Evolutionary conservation across 2,888 invertebrate genomes (phyloP), one percentile per base, ranked within the genome.

Genomic region (Chouioia cunea): DNA sequence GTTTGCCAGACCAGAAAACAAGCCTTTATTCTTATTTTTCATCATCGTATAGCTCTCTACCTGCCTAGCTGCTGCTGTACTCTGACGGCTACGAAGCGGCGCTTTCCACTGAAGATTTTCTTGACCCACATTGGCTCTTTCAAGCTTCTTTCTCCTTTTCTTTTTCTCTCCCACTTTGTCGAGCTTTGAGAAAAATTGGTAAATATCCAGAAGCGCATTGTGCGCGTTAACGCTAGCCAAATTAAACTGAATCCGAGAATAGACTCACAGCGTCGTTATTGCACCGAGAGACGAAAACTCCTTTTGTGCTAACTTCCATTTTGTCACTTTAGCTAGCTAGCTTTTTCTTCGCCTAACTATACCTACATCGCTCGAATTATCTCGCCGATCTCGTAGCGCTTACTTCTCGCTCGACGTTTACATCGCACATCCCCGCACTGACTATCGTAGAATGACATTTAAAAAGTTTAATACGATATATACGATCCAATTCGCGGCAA

Each of bases 41-140:
- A 36, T 10, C 36, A 10, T 36, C 56, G 14, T 16, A 20, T 23
- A 56, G 52, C 47, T 59, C 27, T 18, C 50, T 22, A 47, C n/a
- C 22, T 18, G 44, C 50, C 1, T 20, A 10, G 15, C n/a, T 43
- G 36, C 53, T 10, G 4, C 27, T 54, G n/a, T n/a, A n/a, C 59
- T 63, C 50, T 57, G 63, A 23, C 68, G 27, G 56, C 57, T 57
- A 52, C 27, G 23, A 44, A 48, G 14, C 46, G 57, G 23, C 54
- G 27, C 46, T 18, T 20, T 27, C 47, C 20, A 52, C 54, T 23
- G 50, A 10, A 57, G 63, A 62, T 52, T 44, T 63, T 63, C 63
- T 69, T 62, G 56, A 57, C 57, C 60, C n/a, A 52, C 20, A 59
- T 47, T 16, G 27, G 10, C 2, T 14, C 60, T 20, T 12, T 4